Evolutionary conservation across 2,888 invertebrate genomes (phyloP).

Genomic region (Exocentrus adspersus): DNA sequence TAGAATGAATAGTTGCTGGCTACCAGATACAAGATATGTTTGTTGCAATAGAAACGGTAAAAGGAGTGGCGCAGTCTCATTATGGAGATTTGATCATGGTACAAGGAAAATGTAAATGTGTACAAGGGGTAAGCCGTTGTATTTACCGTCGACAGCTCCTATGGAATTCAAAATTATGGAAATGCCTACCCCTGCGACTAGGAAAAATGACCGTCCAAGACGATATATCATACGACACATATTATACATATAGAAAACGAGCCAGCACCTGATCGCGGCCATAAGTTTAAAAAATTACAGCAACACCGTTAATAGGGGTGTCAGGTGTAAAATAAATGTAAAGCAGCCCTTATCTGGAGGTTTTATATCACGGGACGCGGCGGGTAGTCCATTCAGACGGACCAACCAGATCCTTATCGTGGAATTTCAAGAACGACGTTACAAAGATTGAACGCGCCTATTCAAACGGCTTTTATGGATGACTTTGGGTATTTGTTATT

Average conservation of each 20-base stretch:
- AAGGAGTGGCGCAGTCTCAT: too few relatives aligned
- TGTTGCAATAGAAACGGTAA: too few relatives aligned
- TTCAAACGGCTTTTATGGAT: conserved; percentile 27
- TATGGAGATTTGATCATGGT: too few relatives aligned
- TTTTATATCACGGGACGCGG: conserved; percentile 46
- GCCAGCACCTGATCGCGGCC: neutral
- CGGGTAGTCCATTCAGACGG: conserved; percentile 50
- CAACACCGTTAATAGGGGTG: conserved; percentile 47
- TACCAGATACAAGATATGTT: too few relatives aligned
- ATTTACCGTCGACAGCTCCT: neutral
- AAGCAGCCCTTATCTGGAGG: conserved; percentile 49
- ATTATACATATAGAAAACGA: too few relatives aligned
- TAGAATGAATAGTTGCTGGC: too few relatives aligned
- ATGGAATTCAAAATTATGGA: neutral
- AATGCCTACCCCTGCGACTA: neutral
- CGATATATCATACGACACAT: conserved; percentile 1
- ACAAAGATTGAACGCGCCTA: conserved; percentile 44
- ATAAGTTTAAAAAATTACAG: conserved; percentile 43
- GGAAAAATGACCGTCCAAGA: neutral
- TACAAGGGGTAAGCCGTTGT: too few relatives aligned
- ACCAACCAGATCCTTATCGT: conserved; percentile 50
- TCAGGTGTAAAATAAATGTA: conserved; percentile 52
- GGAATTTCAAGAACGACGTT: conserved; percentile 31
- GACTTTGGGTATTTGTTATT: conserved; percentile 14
- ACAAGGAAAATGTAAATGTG: too few relatives aligned